Evolutionary conservation across 2,888 invertebrate species (phyloP).

Genomic region (Erebia ligea): DNA sequence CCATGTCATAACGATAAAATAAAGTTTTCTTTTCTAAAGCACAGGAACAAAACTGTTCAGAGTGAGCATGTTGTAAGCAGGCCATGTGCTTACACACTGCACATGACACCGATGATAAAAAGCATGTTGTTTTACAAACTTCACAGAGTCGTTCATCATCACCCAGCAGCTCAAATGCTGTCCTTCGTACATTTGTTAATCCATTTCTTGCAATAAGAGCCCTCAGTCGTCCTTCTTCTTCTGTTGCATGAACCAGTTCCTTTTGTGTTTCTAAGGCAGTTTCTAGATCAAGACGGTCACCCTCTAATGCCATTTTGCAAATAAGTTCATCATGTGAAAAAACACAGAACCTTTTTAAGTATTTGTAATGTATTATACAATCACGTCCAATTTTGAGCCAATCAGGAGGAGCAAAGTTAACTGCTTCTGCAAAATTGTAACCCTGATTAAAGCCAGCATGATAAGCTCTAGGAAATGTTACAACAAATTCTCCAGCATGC

Average conservation of each 20-base stretch:
- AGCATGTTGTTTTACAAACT: constrained; percentile 90
- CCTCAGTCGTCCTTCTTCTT: constrained; percentile 69
- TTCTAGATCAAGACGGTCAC: constrained; percentile 85
- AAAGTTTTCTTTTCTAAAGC: constrained; percentile 73
- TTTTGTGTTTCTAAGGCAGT: constrained; percentile 87
- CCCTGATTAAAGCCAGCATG: constrained; percentile 93
- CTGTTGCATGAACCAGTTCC: constrained; percentile 86
- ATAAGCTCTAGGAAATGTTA: constrained; percentile 91
- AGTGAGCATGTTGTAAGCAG: constrained; percentile 86
- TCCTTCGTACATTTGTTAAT: constrained; percentile 82
- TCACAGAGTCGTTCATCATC: constrained; percentile 89
- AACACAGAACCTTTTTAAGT: constrained; percentile 87
- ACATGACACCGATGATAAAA: constrained; percentile 88
- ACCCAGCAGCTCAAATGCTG: constrained; percentile 87
- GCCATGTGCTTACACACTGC: constrained; percentile 82
- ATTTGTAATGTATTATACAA: constrained; percentile 88
- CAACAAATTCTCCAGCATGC: constrained; percentile 90
- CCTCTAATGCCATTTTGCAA: constrained; percentile 88
- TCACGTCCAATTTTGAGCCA: constrained; percentile 89
- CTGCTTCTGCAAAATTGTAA: constrained; percentile 92
- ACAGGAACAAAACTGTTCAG: constrained; percentile 83
- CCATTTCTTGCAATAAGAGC: constrained; percentile 74
- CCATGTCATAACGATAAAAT: constrained; percentile 87
- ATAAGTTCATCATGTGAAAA: constrained; percentile 92
- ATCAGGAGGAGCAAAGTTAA: constrained; percentile 92